Base-by-base conservation (phyloP, 2,113 vertebrate species). In the Amblyopsis rosae region DNA sequence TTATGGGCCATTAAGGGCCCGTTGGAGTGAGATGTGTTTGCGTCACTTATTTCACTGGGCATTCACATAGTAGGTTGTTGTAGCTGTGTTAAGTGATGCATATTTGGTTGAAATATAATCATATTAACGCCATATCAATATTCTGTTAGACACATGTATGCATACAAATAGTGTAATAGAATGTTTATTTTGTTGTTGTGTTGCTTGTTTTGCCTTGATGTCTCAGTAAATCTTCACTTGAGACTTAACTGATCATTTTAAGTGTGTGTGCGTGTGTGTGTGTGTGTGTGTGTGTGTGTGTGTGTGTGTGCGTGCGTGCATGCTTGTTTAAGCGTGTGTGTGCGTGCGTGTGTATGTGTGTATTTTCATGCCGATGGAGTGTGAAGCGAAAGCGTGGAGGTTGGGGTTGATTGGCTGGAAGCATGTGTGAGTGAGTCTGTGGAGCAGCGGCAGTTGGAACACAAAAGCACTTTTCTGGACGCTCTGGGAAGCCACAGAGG, bases 401-500 rank as follows among this genome's bases (percentile, higher is more conserved):
- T 5, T 41, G 4, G 35, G 4, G 35, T 41, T 33, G 9, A 51
- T 16, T 33, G 17, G 32, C 17, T 53, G 62, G 13, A 19, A 51
- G 62, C 19, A 1, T 63, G 16, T 49, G 59, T 49, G 59, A 26
- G 62, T 53, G n/a, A 9, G 6, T 55, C 3, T 55, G 12, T 54
- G 50, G 46, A 66, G 80, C 68, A 68, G 72, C 59, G 45, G 13
- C 82, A 65, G 62, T 74, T 80, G 70, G 65, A 81, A 58, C 75
- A 82, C 70, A 79, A 86, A 84, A 82, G 73, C 78, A 74, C 72
- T 83, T 86, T 79, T 77, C 79, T 68, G 84, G 83, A 85, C 69
- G 67, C 81, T 81, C 49, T 70, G 77, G 83, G 71, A 81, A 87
- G 83, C 83, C 81, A 72, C 85, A 80, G 79, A 83, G 83, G 83